phyloP scores from a whole-genome alignment of 37 sponge, comb jelly and placozoan species.

The Axinella damicornis region DNA sequence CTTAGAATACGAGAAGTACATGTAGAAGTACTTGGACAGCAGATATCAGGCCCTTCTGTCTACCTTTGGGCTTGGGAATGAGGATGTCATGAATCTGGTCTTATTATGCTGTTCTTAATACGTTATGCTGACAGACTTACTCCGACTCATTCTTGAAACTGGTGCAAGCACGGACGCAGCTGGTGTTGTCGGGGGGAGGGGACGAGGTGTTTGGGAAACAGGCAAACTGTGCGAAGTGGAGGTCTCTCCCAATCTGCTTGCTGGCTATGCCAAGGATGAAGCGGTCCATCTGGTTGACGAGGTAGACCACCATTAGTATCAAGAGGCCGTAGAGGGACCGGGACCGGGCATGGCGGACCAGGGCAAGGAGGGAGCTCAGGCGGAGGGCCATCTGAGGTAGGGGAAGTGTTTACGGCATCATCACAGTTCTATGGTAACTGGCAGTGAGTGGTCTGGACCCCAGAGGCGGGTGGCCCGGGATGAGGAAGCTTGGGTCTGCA shows the following conservation, averaged over 20 bases:
- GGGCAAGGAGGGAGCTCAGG: not conserved
- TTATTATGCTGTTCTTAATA: no score
- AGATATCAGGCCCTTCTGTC: no score
- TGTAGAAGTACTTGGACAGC: no score
- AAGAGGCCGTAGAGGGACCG: slow-evolving; percentile 67
- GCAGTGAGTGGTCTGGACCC: no score
- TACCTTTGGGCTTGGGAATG: no score
- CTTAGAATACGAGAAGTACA: no score
- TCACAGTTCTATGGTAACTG: no score
- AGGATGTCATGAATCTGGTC: no score
- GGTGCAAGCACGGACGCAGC: slow-evolving; percentile 16
- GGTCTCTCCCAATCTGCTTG: slow-evolving; percentile 36
- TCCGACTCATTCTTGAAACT: slow-evolving; percentile 5
- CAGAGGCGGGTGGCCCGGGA: no score
- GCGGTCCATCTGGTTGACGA: slow-evolving; percentile 77
- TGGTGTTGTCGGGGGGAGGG: not conserved
- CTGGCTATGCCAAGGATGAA: slow-evolving; percentile 64
- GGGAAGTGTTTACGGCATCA: no score
- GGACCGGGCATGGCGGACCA: not conserved
- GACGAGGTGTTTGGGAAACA: slow-evolving; percentile 42
- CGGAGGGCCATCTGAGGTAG: not conserved
- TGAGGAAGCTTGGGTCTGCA: no score
- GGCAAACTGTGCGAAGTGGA: slow-evolving; percentile 46
- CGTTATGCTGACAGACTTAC: no score
- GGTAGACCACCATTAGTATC: slow-evolving; percentile 68